These are phyloP conservation scores for Squalus acanthias DNA, from an alignment of 2,797 vertebrate genomes.

Conservation along the genomic window DNA sequence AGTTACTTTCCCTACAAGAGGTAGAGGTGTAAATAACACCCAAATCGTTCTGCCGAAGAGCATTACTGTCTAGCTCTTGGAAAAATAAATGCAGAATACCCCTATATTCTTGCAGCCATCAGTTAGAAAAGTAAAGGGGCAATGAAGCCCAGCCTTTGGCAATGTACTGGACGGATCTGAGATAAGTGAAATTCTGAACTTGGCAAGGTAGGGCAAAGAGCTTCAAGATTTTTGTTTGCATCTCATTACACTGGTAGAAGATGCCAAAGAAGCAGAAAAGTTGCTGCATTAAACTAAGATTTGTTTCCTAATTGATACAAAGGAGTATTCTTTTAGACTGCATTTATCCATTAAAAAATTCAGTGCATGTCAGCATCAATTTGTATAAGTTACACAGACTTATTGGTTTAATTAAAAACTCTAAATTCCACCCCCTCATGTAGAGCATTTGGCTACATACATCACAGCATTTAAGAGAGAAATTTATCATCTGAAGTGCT, in stretches of 20 bases:
- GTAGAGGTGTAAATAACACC: too few relatives aligned
- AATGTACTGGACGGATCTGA: neutral
- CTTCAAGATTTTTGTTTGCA: neutral
- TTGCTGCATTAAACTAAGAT: neutral
- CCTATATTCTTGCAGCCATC: neutral
- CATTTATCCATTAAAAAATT: neutral
- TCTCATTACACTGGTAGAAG: neutral
- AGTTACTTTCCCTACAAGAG: too few relatives aligned
- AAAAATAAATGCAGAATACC: neutral
- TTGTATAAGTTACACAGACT: neutral
- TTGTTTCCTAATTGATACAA: neutral
- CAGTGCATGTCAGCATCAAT: neutral
- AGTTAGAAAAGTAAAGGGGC: neutral
- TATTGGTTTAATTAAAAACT: neutral
- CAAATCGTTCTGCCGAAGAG: neutral
- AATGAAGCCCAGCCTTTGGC: neutral
- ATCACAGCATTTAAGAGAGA: neutral
- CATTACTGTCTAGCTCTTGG: neutral
- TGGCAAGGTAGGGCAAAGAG: neutral
- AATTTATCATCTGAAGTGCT: neutral
- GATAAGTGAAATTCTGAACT: neutral
- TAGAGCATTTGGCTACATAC: neutral
- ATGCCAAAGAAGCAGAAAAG: neutral
- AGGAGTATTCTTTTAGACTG: neutral
- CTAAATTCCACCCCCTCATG: neutral